A percentile compares a stretch with the other conserved stretches of the same genome.
Evolutionary conservation across 2,797 vertebrate genomes (phyloP).

Genomic region (Dipus sagitta): DNA sequence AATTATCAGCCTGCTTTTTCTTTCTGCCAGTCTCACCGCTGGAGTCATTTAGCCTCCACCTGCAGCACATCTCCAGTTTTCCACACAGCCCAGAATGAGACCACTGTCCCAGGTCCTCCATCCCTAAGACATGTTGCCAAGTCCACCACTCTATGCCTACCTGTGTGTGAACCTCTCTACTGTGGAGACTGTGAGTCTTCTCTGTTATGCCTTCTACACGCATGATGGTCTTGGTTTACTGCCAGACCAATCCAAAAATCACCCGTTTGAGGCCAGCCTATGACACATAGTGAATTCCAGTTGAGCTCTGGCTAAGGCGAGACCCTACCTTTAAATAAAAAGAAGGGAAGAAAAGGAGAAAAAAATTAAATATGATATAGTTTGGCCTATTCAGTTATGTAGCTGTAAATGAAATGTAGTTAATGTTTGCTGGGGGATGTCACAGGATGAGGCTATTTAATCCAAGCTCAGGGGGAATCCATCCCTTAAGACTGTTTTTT

Average conservation of each 20-base stretch:
- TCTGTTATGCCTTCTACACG: background rate
- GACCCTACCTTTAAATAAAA: too few relatives aligned
- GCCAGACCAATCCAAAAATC: background rate
- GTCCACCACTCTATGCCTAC: background rate
- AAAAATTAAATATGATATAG: background rate
- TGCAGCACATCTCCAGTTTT: background rate
- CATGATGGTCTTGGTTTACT: too few relatives aligned
- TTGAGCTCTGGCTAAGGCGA: too few relatives aligned
- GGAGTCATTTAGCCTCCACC: background rate
- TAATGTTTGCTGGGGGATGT: background rate
- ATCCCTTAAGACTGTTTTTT: background rate
- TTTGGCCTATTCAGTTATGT: background rate
- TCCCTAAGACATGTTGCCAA: background rate
- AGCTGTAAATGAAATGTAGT: background rate
- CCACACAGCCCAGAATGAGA: background rate
- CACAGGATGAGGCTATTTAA: background rate
- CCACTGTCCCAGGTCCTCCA: background rate
- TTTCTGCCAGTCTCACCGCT: background rate
- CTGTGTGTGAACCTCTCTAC: background rate
- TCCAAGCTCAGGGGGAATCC: background rate
- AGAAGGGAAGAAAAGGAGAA: background rate
- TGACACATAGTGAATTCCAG: too few relatives aligned
- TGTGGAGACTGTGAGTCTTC: fast-evolving
- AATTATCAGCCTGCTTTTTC: background rate
- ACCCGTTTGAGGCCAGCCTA: background rate